Conservation (phyloP, 2,888 invertebrate genomes). For the Drosophila testacea region DNA sequence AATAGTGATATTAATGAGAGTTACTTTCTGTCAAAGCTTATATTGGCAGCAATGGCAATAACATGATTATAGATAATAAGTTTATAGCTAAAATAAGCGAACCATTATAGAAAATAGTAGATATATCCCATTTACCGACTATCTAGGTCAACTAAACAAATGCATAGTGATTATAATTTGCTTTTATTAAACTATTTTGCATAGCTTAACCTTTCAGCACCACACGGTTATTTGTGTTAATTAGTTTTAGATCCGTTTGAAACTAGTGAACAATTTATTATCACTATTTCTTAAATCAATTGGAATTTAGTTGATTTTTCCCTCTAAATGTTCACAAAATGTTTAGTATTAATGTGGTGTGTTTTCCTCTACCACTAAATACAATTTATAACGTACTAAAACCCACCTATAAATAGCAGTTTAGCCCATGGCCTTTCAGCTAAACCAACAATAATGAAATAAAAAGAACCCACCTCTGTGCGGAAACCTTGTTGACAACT, state of each 20-base stretch:
- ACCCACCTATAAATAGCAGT: slow-evolving; percentile 6
- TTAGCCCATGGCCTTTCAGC: slow-evolving; percentile 2
- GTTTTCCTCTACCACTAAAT: too few relatives aligned
- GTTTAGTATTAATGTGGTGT: too few relatives aligned
- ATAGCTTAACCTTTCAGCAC: too few relatives aligned
- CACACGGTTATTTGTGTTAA: too few relatives aligned
- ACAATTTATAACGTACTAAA: background rate
- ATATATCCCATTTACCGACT: background rate
- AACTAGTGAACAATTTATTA: too few relatives aligned
- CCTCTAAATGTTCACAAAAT: too few relatives aligned
- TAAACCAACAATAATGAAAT: background rate
- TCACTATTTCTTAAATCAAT: too few relatives aligned
- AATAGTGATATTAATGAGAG: background rate
- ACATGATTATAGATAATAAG: background rate
- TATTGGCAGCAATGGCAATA: background rate
- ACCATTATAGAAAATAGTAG: background rate
- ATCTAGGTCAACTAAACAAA: slow-evolving; percentile 5
- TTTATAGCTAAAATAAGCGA: background rate
- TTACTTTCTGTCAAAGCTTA: background rate
- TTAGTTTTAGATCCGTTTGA: too few relatives aligned
- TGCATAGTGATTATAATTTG: background rate
- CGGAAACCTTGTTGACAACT: slow-evolving; percentile 1
- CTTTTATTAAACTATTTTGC: too few relatives aligned
- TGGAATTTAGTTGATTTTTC: too few relatives aligned
- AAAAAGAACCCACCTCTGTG: background rate